Conservation (phyloP, 2,113 vertebrate genomes). For the Chaetodon auriga region DNA sequence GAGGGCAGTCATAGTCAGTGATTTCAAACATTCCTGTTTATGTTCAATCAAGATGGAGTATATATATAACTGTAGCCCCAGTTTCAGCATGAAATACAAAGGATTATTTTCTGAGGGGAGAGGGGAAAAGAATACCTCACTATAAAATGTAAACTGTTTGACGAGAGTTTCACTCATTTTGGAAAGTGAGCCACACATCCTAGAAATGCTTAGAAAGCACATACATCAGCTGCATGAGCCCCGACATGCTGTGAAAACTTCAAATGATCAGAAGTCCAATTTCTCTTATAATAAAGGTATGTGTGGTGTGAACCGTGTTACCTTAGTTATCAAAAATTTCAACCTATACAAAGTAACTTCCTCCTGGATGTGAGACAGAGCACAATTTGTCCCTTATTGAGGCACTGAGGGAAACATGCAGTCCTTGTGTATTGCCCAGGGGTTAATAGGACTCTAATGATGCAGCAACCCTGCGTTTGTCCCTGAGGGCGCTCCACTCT, state of each 20-base stretch:
- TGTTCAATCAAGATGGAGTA: constrained; percentile 92
- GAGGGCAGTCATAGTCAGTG: constrained; percentile 92
- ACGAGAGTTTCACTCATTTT: constrained; percentile 58
- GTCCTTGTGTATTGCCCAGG: constrained; percentile 35
- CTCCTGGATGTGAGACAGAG: constrained; percentile 27
- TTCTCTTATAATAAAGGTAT: neutral
- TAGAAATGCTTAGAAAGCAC: constrained; percentile 7
- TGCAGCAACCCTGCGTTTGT: constrained; percentile 54
- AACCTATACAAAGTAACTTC: constrained; percentile 7
- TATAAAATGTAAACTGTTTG: constrained; percentile 67
- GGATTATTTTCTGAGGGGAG: constrained; percentile 55
- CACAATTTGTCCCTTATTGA: constrained; percentile 64
- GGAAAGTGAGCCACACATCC: constrained; percentile 27
- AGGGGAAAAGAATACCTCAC: constrained; percentile 44
- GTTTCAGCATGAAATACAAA: constrained; percentile 61
- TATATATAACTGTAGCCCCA: constrained; percentile 59
- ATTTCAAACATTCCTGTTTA: constrained; percentile 94
- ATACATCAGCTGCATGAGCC: neutral
- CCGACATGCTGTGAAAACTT: neutral
- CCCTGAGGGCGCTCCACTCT: constrained; percentile 72
- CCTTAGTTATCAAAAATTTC: neutral
- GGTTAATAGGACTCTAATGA: constrained; percentile 78
- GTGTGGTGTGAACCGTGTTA: neutral
- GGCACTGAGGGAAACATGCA: constrained; percentile 25
- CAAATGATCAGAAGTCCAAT: neutral